phyloP scores from a whole-genome alignment of 2,888 invertebrate genomes.

The Rhagium mordax region DNA sequence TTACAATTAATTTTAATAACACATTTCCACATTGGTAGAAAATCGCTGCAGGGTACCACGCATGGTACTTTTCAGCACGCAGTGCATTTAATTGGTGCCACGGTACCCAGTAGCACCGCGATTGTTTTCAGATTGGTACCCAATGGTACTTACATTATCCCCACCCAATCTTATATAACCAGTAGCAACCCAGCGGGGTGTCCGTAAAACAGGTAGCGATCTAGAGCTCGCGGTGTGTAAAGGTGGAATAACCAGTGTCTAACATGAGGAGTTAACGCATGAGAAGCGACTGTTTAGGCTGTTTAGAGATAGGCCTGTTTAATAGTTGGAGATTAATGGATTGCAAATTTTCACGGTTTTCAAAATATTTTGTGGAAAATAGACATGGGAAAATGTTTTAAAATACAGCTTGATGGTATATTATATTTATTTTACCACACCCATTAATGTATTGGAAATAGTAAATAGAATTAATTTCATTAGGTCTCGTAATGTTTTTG shows the following conservation, averaged over 20 bases:
- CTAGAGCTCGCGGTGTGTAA: constrained; percentile 42
- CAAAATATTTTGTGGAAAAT: background rate
- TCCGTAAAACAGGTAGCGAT: constrained; percentile 54
- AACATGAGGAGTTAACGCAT: constrained; percentile 22
- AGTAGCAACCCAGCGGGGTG: constrained; percentile 55
- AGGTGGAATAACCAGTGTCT: constrained; percentile 34
- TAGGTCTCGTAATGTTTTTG: too few relatives aligned
- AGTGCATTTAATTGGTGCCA: constrained; percentile 53
- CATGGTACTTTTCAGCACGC: constrained; percentile 33
- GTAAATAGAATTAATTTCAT: too few relatives aligned
- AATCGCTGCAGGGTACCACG: constrained; percentile 17
- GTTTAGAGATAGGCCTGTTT: background rate
- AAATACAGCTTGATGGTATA: background rate
- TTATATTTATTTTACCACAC: background rate
- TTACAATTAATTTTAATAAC: constrained; percentile 31
- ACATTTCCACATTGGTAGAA: constrained; percentile 32
- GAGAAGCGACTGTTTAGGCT: constrained; percentile 9
- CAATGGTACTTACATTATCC: constrained; percentile 43
- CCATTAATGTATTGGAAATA: too few relatives aligned
- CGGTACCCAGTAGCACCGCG: constrained; percentile 56
- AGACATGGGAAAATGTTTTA: background rate
- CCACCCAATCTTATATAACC: constrained; percentile 50
- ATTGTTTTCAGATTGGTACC: constrained; percentile 44
- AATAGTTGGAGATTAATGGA: constrained; percentile 11
- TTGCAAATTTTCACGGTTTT: constrained; percentile 12